Evolutionary conservation across 2,113 vertebrate species (phyloP).

Genomic region (Cygnus atratus): DNA sequence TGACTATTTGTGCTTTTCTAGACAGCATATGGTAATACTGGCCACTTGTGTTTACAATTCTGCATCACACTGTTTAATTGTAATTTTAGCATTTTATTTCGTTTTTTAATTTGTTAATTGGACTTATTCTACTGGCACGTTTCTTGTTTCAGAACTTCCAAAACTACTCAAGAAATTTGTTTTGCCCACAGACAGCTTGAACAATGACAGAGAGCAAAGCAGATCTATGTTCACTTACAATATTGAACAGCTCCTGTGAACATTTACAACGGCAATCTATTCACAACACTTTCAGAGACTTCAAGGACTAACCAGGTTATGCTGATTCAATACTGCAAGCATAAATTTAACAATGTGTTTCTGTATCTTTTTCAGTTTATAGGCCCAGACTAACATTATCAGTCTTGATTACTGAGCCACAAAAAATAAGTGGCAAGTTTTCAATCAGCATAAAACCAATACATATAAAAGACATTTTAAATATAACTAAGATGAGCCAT

Average conservation of each 20-base stretch:
- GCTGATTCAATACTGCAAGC: not conserved
- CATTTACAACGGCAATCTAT: not conserved
- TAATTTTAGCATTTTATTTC: not conserved
- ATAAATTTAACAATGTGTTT: not conserved
- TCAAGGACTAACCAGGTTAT: not conserved
- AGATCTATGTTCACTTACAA: not conserved
- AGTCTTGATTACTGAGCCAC: constrained; percentile 36
- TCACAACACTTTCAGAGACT: not conserved
- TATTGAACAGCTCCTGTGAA: not conserved
- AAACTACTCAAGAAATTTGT: not conserved
- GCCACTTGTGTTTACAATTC: not conserved
- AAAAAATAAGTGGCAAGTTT: constrained; percentile 8
- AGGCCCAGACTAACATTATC: not conserved
- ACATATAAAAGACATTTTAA: constrained; percentile 28
- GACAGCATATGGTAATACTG: not conserved
- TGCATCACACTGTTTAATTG: not conserved
- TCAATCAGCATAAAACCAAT: constrained; percentile 10
- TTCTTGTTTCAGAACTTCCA: not conserved
- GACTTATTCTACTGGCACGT: not conserved
- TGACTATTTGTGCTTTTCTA: not conserved
- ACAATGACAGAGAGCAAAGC: not conserved
- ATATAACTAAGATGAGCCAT: not conserved
- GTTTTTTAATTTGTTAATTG: not conserved
- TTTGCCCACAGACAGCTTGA: not conserved
- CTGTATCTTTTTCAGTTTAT: not conserved